A percentile compares a stretch with the other conserved stretches of the same genome.
Evolutionary conservation across 1,140 invertebrate genomes (phyloP).

Genomic region (Lasaia peninsularis): DNA sequence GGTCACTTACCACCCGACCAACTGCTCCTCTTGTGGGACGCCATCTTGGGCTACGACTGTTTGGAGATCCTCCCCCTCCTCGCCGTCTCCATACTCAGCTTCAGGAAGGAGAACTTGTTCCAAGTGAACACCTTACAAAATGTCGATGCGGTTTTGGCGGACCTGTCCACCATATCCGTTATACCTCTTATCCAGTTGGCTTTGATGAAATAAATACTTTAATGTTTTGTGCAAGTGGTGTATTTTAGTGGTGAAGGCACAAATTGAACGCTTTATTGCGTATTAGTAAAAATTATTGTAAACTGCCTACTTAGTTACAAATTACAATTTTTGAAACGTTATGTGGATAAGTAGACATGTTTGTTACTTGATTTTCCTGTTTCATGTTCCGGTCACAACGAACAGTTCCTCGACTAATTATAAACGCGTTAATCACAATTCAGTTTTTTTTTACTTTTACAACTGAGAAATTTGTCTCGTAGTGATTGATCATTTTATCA

Average conservation of each 20-base stretch:
- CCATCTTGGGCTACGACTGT: constrained; percentile 94
- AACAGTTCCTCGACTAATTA: no score
- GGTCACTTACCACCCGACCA: constrained; percentile 95
- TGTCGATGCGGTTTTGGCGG: constrained; percentile 93
- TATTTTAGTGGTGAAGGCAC: background rate
- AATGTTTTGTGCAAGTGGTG: background rate
- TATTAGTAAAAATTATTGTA: background rate
- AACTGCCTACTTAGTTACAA: background rate
- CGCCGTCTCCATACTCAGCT: constrained; percentile 93
- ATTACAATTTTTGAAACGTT: no score
- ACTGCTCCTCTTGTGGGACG: constrained; percentile 93
- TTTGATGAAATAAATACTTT: constrained; percentile 60
- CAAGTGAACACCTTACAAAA: constrained; percentile 90
- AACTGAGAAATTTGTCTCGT: no score
- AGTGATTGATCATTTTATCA: no score
- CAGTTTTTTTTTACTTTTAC: no score
- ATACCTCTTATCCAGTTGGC: constrained; percentile 82
- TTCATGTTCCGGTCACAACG: background rate
- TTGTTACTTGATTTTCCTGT: no score
- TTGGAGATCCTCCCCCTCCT: constrained; percentile 92
- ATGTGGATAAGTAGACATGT: no score
- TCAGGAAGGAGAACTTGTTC: constrained; percentile 94
- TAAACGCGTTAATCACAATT: no score
- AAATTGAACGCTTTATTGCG: background rate
- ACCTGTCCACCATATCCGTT: constrained; percentile 92